These are phyloP conservation scores for Drosophila varians DNA, from an alignment of 1,140 invertebrate species.

Conservation along the genomic window DNA sequence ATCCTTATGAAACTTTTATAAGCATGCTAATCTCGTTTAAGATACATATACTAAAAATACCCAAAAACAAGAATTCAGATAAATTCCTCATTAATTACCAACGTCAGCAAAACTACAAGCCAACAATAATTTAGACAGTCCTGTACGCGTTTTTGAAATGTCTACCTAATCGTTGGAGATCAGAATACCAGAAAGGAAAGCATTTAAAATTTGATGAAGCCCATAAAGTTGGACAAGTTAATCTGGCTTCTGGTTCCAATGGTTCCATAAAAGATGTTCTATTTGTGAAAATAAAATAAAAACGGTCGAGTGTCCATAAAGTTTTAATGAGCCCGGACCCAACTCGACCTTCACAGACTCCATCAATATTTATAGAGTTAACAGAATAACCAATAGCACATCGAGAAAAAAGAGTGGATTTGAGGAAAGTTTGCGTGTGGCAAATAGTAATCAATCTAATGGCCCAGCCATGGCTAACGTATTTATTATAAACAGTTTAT, in stretches of 20 bases:
- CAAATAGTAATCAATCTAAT: constrained; percentile 55
- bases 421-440: constrained; percentile 54
- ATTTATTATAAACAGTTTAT: constrained; percentile 57
- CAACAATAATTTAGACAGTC: constrained; percentile 11
- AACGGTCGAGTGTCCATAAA: constrained; percentile 22
- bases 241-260: no score
- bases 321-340: constrained; percentile 32
- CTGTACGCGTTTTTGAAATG: constrained; percentile 2
- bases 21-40: constrained; percentile 38
- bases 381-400: constrained; percentile 10
- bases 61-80: constrained; percentile 41
- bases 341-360: constrained; percentile 30
- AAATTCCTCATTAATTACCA: constrained; percentile 38
- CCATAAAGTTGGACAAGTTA: constrained; percentile 25
- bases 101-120: constrained; percentile 29
- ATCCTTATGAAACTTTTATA: constrained; percentile 35
- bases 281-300: constrained; percentile 33
- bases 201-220: constrained; percentile 27
- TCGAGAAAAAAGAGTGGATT: constrained; percentile 27
- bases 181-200: constrained; percentile 20
- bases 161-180: constrained; percentile 13
- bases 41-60: constrained; percentile 22
- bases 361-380: constrained; percentile 43
- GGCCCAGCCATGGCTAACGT: constrained; percentile 22
- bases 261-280: constrained; percentile 41